Evolutionary conservation across 2,888 invertebrate genomes (phyloP), one percentile per base, ranked within the genome.

Genomic region (Drosophila parthenogenetica): DNA sequence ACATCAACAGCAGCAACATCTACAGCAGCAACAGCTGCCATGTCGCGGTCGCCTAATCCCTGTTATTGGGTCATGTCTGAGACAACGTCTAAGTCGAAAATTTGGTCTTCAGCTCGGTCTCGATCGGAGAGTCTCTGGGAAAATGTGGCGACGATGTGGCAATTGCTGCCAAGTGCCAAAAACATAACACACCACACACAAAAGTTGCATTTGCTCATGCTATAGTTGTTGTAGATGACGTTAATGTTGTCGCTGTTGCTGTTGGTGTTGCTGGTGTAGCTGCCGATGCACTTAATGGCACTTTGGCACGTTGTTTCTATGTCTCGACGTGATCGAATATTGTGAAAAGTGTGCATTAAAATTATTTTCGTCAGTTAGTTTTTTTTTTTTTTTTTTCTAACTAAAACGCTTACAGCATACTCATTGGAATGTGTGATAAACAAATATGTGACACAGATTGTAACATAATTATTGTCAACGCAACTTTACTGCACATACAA

Each of bases 41-140:
- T 46, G 61, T 60, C 58, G 59, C 69, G 77, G 61, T 61, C 60
- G 57, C 72, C 81, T 87, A 85, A 85, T 82, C 87, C 85, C 85
- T 85, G 85, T 87, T 85, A 87, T 85, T 85, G 85, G 86, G 87
- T 84, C 85, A 87, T 83, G 77, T 75, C 80, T 61, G 53, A 76
- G 72, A 58, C 64, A 60, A 29, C 37, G 57, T 67, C 58, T 63
- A 42, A 43, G 54, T 46, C 29, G 29, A 16, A 22, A 48, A 32
- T 43, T 55, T 32, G 42, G 54, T 32, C 60, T 66, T 29, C 61
- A 29, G 37, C 48, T 11, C 11, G 45, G 57, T 48, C 43, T 32
- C 40, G 57, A 69, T 69, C 59, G 58, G 50, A 55, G 60, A 48
- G 29, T 81, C 84, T 84, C 82, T 87, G 83, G 83, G 83, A 84